Evolutionary conservation across 2,888 invertebrate genomes (phyloP), one percentile per base, ranked within the genome.

Genomic region (Ormyrus thymus): DNA sequence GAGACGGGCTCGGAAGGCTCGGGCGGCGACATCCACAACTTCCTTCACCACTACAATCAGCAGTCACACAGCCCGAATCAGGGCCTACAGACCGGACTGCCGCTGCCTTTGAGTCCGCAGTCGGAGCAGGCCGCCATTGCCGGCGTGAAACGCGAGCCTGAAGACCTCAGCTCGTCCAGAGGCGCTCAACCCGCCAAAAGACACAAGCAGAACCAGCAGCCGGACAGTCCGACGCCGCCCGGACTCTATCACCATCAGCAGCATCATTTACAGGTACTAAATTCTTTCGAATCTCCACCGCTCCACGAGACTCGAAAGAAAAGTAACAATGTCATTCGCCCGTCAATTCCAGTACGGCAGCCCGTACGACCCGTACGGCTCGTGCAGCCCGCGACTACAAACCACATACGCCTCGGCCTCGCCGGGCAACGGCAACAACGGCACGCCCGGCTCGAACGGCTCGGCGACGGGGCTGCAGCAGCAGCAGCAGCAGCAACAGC

Each of bases 101-200:
- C 89, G 73, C 85, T 90, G 85, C 89, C 90, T 81, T 81, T 89
- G 61, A 90, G 89, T 82, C 90, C 90, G 43, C 89, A 89, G 80
- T 87, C 89, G 74, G 83, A 88, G 78, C 86, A 88, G 82, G 84
- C 84, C 13, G 87, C 87, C 69, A 86, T 89, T 81, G 84, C 86
- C 76, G 89, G 89, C 75, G 94, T 95, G 90, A 95, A 95, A 91
- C 93, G 95, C 90, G 95, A 95, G 91, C 95, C 95, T 87, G 95
- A 95, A 92, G 95, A 95, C 90, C 92, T 95, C 85, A 95, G 95
- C 92, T 90, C 90, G 59, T 89, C 90, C 61, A 85, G 89, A 58
- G 88, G 78, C 43, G 81, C 73, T 69, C 82, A 82, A 51, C 82
- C 84, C 46, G 84, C 70, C 87, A 90, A 84, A 85, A 86, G 83